Base-by-base conservation (phyloP, 1,140 invertebrate species). In the Antheraea mylitta region DNA sequence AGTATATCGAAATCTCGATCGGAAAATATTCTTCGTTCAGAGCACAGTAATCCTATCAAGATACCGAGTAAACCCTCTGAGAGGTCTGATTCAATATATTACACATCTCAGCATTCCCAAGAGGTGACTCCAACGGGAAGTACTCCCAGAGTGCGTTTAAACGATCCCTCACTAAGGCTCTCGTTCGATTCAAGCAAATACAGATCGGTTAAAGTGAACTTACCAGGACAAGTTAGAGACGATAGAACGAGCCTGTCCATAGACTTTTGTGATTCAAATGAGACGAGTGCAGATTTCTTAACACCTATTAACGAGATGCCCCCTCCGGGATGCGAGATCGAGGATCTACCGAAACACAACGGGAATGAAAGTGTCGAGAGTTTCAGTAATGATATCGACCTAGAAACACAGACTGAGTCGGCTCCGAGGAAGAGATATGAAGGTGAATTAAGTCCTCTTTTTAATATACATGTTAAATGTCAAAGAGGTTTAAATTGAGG, bases 291-390 rank as follows among this genome's bases (percentile, higher is more conserved):
- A 0, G 92, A 93, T 77, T 93, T 93, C 67, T 73, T 93, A 58
- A 93, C 92, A 30, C 92, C 92, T 0, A 93, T 93, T 8, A 93
- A 93, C 22, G 92, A 93, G 69, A 91, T 93, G 91, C 92, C 92
- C 5, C 86, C 89, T 0, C 86, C 92, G 0, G 88, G 88, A 2
- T 88, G 89, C 64, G 89, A 91, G 68, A 89, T 90, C 10, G 88
- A 90, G 58, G 89, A 90, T 18, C 69, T 91, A 66, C 87, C 87
- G 30, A 88, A 86, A 67, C 85, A 87, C 38, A 90, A 91, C 37
- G 87, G 89, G 0, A 88, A 86, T 48, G 87, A 88, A 42, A 91
- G 86, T 64, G 74, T 90, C 5, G 87, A 90, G 9, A 91, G 87
- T 48, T 74, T 90, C 48, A 90, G 87, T 64, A 91, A 91, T 74